Percentiles rank a stretch among this genome's conserved stretches.
phyloP scores from a whole-genome alignment of 2,113 vertebrate species.

The Osmerus eperlanus region DNA sequence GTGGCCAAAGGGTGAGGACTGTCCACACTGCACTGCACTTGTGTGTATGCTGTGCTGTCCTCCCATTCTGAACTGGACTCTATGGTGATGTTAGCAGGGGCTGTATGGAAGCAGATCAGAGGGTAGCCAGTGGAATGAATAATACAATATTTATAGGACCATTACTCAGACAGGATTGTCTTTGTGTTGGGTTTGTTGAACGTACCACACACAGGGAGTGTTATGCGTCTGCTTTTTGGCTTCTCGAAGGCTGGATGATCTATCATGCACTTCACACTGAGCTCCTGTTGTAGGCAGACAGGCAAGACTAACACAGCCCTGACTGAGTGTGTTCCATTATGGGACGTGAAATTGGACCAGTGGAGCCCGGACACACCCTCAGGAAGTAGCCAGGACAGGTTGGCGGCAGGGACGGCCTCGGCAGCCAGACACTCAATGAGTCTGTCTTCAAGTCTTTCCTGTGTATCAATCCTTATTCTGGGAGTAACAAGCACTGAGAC shows the following conservation, averaged over 20 bases:
- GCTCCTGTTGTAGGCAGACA: slow-evolving; percentile 50
- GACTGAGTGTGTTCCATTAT: slow-evolving; percentile 62
- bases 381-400: slow-evolving; percentile 65
- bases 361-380: slow-evolving; percentile 49
- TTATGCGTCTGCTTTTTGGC: slow-evolving; percentile 50
- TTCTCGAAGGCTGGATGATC: slow-evolving; percentile 57
- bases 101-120: slow-evolving; percentile 43
- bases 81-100: slow-evolving; percentile 51
- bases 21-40: slow-evolving; percentile 55
- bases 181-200: slow-evolving; percentile 36
- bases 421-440: slow-evolving; percentile 63
- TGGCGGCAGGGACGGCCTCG: slow-evolving; percentile 59
- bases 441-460: slow-evolving; percentile 32
- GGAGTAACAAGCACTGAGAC: slow-evolving; percentile 52
- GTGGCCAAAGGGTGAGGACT: slow-evolving; percentile 41
- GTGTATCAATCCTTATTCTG: slow-evolving; percentile 46
- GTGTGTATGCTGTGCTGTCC: slow-evolving; percentile 32
- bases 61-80: slow-evolving; percentile 44
- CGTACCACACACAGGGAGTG: slow-evolving; percentile 63
- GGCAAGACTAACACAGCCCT: slow-evolving; percentile 60
- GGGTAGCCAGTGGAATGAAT: slow-evolving; percentile 14
- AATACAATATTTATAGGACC: slow-evolving; percentile 10
- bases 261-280: slow-evolving; percentile 60
- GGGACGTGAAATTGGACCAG: slow-evolving; percentile 52
- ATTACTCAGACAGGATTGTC: slow-evolving; percentile 30